Conservation (phyloP, 92 coral and sea anemone species). For the Bergia sp. region DNA sequence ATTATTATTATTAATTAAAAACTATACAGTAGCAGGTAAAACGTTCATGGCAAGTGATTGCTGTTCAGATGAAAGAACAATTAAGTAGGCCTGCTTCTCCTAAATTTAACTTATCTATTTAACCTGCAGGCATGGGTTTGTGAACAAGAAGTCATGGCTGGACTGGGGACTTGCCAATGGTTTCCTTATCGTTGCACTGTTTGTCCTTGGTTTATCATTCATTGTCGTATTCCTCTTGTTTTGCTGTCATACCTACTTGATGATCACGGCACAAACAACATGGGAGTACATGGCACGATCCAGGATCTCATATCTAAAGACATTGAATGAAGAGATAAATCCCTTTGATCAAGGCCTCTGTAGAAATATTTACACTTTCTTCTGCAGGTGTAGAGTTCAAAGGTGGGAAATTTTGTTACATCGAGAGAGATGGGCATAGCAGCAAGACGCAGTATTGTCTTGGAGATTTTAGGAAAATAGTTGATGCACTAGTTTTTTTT, state of each 20-base stretch:
- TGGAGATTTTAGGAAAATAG: background rate
- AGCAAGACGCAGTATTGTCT: background rate
- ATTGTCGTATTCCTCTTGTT: slow-evolving; percentile 82
- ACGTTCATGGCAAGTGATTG: no score
- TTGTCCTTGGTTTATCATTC: slow-evolving; percentile 76
- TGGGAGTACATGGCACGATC: slow-evolving; percentile 99
- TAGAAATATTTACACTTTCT: slow-evolving; percentile 82
- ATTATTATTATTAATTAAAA: no score
- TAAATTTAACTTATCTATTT: no score
- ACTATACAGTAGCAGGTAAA: no score
- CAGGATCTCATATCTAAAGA: slow-evolving; percentile 92
- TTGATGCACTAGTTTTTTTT: background rate
- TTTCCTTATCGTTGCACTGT: slow-evolving; percentile 71
- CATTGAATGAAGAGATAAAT: slow-evolving; percentile 91
- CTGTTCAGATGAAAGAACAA: no score
- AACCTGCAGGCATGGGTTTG: slow-evolving; percentile 81
- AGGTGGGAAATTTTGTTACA: slow-evolving; percentile 89
- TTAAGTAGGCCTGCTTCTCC: no score
- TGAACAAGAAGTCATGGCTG: slow-evolving; percentile 84
- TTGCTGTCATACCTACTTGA: slow-evolving; percentile 91
- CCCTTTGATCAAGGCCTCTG: slow-evolving; percentile 96
- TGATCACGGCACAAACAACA: slow-evolving; percentile 94
- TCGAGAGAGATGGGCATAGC: slow-evolving; percentile 84
- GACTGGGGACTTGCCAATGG: slow-evolving; percentile 92
- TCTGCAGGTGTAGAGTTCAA: slow-evolving; percentile 90